Conservation (phyloP, 2,888 invertebrate species). For the Cheilosia soror region DNA sequence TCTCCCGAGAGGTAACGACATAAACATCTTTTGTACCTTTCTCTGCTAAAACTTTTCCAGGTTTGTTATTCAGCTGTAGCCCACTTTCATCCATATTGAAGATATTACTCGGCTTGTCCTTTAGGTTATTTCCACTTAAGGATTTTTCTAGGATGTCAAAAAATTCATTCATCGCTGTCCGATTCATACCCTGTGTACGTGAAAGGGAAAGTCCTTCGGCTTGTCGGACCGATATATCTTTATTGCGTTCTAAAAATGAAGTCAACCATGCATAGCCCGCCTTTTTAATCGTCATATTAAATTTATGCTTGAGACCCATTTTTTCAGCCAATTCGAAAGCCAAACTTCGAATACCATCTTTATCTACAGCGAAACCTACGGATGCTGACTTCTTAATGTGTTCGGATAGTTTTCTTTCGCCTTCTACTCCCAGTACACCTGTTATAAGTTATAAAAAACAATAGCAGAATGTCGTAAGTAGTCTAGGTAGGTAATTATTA, state of each 20-base stretch:
- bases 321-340: too few species aligned
- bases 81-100: background rate
- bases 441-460: too few species aligned
- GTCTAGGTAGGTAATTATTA: too few species aligned
- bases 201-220: constrained; percentile 2
- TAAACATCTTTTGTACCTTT: constrained; percentile 22
- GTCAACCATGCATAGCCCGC: background rate
- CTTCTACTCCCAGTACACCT: too few species aligned
- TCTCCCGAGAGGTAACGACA: constrained; percentile 15
- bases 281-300: too few species aligned
- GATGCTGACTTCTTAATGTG: too few species aligned
- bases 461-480: too few species aligned
- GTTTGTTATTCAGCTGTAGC: too few species aligned
- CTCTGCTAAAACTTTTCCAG: background rate
- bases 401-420: too few species aligned
- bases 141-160: constrained; percentile 8
- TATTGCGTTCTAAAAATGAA: constrained; percentile 12
- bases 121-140: background rate
- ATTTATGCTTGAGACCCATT: too few species aligned
- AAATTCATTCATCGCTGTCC: constrained; percentile 10
- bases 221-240: background rate
- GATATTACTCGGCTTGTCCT: constrained; percentile 1
- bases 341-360: background rate
- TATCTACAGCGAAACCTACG: too few species aligned
- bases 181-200: constrained; percentile 6